Evolutionary conservation across 2,888 invertebrate genomes (phyloP), one percentile per base, ranked within the genome.

Genomic region (Julus scandinavius): DNA sequence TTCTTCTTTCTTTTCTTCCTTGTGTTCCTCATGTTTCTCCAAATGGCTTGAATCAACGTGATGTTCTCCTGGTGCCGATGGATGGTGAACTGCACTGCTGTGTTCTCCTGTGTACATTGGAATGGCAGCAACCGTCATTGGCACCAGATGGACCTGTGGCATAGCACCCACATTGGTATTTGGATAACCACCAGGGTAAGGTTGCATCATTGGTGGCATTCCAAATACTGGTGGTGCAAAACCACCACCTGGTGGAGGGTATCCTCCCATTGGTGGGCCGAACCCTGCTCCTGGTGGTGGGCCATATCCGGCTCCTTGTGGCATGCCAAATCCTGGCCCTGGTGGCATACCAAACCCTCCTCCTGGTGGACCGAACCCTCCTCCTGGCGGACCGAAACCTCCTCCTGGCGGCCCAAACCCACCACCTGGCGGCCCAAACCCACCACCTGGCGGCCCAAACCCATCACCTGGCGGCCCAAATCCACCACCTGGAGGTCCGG

Each of bases 141-240:
- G n/a, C 63, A 63, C n/a, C 63, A 3, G 15, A 54, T 50, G 50
- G 9, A 63, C n/a, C 6, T 15, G 63, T 0, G 17, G n/a, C n/a
- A n/a, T 15, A 0, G n/a, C 63, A 17, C 63, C 63, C 63, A 63
- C n/a, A n/a, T 2, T n/a, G 6, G n/a, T 17, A n/a, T 63, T 63
- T n/a, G 63, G 63, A n/a, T 63, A 63, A 5, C 63, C 63, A n/a
- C 63, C 63, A 63, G 63, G 63, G 63, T 63, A 63, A n/a, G 63
- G 63, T n/a, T 63, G 63, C 63, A 63, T 63, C 63, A 63, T 63
- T n/a, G 63, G 63, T 63, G 63, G 63, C 63, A 63, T 63, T 17
- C 63, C 63, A 63, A 63, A 63, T n/a, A n/a, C n/a, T n/a, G 63
- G 63, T 63, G 63, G 63, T n/a, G 17, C 63, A n/a, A 63, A 63